Percentiles rank a stretch among this genome's conserved stretches.
These are phyloP conservation scores for Crypturellus tataupa DNA, from an alignment of 2,797 vertebrate species.

Conservation along the genomic window DNA sequence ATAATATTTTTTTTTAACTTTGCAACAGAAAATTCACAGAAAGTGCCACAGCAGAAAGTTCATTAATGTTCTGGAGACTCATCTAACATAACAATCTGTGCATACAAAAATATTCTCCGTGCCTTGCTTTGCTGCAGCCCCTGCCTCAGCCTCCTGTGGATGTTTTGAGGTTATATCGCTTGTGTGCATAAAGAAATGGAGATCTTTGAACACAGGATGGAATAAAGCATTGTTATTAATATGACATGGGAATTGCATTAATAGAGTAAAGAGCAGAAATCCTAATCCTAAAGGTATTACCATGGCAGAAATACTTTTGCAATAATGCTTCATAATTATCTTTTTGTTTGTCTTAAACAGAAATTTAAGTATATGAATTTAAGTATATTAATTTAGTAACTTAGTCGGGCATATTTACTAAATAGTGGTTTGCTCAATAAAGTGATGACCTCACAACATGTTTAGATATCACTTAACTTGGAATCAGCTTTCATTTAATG, in stretches of 20 bases:
- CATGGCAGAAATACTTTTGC: not conserved
- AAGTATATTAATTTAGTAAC: too few species aligned
- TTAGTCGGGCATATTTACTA: not conserved
- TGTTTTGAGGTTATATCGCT: slow-evolving; percentile 22
- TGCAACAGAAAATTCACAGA: not conserved
- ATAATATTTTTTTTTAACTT: not conserved
- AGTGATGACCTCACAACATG: not conserved
- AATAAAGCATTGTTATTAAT: not conserved
- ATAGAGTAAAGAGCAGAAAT: not conserved
- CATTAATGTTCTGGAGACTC: not conserved
- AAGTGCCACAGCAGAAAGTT: not conserved
- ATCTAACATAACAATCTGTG: not conserved
- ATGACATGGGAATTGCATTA: not conserved
- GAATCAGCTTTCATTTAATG: not conserved
- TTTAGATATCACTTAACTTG: not conserved
- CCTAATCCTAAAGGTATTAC: not conserved
- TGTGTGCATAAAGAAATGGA: not conserved
- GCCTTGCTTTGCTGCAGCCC: not conserved
- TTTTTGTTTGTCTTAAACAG: not conserved
- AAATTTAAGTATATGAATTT: not conserved
- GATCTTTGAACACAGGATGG: not conserved
- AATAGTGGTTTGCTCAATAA: not conserved
- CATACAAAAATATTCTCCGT: not conserved
- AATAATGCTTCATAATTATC: not conserved
- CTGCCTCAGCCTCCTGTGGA: not conserved